These are phyloP conservation scores for Sanderia malayensis DNA, from an alignment of 30 jellyfish, hydroid and myxozoan genomes.

Conservation along the genomic window DNA sequence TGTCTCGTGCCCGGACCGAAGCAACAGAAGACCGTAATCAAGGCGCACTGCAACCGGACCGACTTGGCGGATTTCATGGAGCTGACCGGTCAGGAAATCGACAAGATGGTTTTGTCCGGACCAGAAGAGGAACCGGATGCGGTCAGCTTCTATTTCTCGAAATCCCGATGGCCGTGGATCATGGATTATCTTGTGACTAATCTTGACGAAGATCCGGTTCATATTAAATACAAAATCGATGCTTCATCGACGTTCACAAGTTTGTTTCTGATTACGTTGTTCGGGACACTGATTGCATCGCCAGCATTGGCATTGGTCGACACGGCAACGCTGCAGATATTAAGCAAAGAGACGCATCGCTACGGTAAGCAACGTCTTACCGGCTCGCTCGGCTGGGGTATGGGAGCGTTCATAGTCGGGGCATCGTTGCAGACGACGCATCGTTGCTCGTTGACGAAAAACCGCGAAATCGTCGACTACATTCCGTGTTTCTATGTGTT, in stretches of 20 bases:
- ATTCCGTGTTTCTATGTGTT: slow-evolving; percentile 94
- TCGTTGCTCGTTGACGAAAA: slow-evolving; percentile 79
- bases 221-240: slow-evolving; percentile 79
- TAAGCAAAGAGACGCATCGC: slow-evolving; percentile 96
- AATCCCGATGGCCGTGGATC: slow-evolving; percentile 97
- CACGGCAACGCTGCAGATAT: slow-evolving; percentile 95
- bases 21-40: slow-evolving; percentile 77
- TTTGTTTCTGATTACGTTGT: slow-evolving; percentile 82
- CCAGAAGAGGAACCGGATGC: slow-evolving; percentile 66
- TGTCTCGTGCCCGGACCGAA: slow-evolving; percentile 95
- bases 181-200: slow-evolving; percentile 77
- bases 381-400: slow-evolving; percentile 99
- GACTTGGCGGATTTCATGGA: slow-evolving; percentile 91
- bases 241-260: slow-evolving; percentile 91
- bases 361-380: slow-evolving; percentile 97
- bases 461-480: slow-evolving; percentile 94
- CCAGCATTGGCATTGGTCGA: slow-evolving; percentile 99
- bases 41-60: slow-evolving; percentile 93
- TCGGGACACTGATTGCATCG: slow-evolving; percentile 94
- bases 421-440: slow-evolving; percentile 97
- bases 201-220: slow-evolving; percentile 70
- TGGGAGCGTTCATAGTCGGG: slow-evolving; percentile 99
- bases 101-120: slow-evolving; percentile 78
- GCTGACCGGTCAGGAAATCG: slow-evolving; percentile 84
- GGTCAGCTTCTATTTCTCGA: slow-evolving; percentile 79